A percentile compares a stretch with the other conserved stretches of the same genome.
phyloP scores from a whole-genome alignment of 2,888 invertebrate species.

The Eudasyphora cyanicolor region DNA sequence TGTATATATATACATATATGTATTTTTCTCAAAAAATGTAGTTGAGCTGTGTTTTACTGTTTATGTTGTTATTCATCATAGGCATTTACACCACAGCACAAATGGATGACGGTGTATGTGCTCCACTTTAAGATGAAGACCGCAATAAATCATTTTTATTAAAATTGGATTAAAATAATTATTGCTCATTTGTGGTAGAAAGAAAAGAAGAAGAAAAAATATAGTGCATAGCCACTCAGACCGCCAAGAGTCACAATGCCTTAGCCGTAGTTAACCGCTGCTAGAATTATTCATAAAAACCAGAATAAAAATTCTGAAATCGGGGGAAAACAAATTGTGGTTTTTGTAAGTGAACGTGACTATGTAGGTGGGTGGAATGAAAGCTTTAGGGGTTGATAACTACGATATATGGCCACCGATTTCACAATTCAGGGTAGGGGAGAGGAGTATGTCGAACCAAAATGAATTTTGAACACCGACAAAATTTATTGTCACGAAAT shows the following conservation, averaged over 20 bases:
- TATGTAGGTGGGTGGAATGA: not conserved
- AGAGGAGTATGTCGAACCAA: too few relatives aligned
- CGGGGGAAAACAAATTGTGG: conserved; percentile 1
- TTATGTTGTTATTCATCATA: too few relatives aligned
- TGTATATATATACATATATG: too few relatives aligned
- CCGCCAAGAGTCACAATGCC: not conserved
- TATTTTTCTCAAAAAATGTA: too few relatives aligned
- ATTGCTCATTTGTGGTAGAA: conserved; percentile 45
- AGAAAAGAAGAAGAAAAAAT: too few relatives aligned
- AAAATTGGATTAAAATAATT: conserved; percentile 25
- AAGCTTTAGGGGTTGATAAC: not conserved
- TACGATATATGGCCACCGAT: too few relatives aligned
- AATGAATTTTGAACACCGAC: too few relatives aligned
- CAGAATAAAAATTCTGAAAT: not conserved
- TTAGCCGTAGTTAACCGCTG: not conserved
- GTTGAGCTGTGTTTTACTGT: too few relatives aligned
- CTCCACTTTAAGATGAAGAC: conserved; percentile 25
- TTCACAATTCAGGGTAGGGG: too few relatives aligned
- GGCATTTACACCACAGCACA: too few relatives aligned
- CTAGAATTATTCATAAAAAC: not conserved
- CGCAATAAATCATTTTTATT: conserved; percentile 52
- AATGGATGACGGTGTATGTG: not conserved
- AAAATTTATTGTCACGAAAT: too few relatives aligned
- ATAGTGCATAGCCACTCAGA: not conserved
- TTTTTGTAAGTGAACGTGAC: not conserved